A percentile compares a stretch with the other conserved stretches of the same genome.
phyloP scores from a whole-genome alignment of 2,797 vertebrate genomes.

The Steatocranus sp. region DNA sequence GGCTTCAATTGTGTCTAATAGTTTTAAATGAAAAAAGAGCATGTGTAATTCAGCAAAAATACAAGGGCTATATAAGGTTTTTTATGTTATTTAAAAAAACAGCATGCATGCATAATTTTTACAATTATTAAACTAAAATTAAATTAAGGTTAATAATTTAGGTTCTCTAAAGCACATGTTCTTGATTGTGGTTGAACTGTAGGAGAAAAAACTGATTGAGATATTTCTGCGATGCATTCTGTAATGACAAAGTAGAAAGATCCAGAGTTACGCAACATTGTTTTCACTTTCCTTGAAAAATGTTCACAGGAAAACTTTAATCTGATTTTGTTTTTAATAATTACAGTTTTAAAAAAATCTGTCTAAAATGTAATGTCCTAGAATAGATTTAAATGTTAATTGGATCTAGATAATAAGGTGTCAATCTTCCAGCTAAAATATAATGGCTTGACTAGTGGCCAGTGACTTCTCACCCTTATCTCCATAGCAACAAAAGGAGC shows the following conservation, averaged over 20 bases:
- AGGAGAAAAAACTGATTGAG: not conserved
- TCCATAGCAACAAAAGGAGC: constrained; percentile 69
- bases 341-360: not conserved
- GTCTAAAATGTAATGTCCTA: not conserved
- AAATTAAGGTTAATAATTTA: not conserved
- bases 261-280: not conserved
- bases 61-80: not conserved
- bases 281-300: not conserved
- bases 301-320: not conserved
- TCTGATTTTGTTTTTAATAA: not conserved
- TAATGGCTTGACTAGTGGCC: constrained; percentile 20
- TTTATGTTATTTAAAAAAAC: not conserved
- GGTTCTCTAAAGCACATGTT: not conserved
- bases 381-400: not conserved
- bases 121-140: not conserved
- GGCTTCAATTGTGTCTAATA: not conserved
- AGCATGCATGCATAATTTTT: not conserved
- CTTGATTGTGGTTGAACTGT: not conserved
- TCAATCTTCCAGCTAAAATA: constrained; percentile 10
- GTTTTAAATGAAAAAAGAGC: not conserved
- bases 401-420: not conserved
- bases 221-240: not conserved
- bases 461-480: constrained; percentile 64
- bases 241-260: not conserved
- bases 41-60: not conserved